Base-by-base conservation (phyloP, 2,888 invertebrate genomes). In the Hartigia nigra region DNA sequence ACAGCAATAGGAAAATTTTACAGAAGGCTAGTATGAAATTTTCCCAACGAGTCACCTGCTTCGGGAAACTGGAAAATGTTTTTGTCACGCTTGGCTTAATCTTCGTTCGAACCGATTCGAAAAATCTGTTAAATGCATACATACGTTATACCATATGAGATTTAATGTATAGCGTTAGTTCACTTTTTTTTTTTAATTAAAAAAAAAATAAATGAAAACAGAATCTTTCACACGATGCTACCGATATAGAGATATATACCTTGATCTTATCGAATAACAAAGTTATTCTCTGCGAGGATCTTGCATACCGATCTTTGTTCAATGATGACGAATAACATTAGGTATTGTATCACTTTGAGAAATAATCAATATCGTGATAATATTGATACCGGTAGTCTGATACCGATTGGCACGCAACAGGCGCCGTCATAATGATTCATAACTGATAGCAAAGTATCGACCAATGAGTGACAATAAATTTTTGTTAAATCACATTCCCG, bases 291-390 rank as follows among this genome's bases (percentile, higher is more conserved):
- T 23, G 55, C 55, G 9, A 23, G 55, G 55, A 55, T 23, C 55
- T 23, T 55, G 9, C 9, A 9, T 55, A 55, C 55, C 55, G 55
- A 55, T 55, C 55, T 55, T 55, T 55, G 55, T 55, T 55, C 14
- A n/a, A 69, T 74, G 69, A 78, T 82, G 77, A 32, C 35, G 34
- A 78, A 77, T 75, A 80, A 70, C 76, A 76, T 81, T 36, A 31
- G 23, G 9, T 55, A 23, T 55, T 55, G 55, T 23, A 23, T 55
- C 55, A 55, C 9, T 9, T 23, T 23, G 9, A 23, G 1, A 5
- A 23, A 55, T 55, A 55, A 55, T 9, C 55, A 55, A 55, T 55
- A 55, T 55, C 55, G 55, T 9, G 23, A 55, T 55, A 55, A 55
- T 55, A 55, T 55, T 55, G 55, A 55, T 55, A 55, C 55, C 55